Base-by-base conservation (phyloP, 2,113 vertebrate genomes). In the Caranx ignobilis region DNA sequence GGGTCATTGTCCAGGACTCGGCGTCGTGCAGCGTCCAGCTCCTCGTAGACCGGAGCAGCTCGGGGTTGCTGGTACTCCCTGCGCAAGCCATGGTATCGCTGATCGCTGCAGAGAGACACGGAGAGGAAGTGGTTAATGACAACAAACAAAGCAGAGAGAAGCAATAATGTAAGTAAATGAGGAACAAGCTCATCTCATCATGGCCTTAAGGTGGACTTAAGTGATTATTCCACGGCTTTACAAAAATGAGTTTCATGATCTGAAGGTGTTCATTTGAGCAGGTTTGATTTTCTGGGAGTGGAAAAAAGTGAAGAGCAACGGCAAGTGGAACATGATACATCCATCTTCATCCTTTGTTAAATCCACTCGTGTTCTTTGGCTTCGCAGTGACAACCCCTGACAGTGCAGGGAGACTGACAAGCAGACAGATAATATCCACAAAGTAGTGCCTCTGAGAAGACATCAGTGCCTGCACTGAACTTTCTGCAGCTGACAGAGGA, bases 1-100 rank as follows among this genome's bases (percentile, higher is more conserved):
- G 92, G 94, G 81, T 95, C 91, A 11, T 87, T 43, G 2, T 95
- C 94, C 70, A 90, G 91, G 41, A 75, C 70, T 41, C 92, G 3
- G 71, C 85, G 86, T 0, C 89, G 77, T 0, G 87, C 87, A 0
- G 78, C 26, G 2, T 92, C 93, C 0, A 94, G 87, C 26, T 94
- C 93, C 2, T 93, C 89, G 5, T 95, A 95, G 41, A 79, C 73
- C 0, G 94, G 94, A 11, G 87, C 89, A 0, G 89, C 90, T 52
- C 91, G 86, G 60, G 82, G 10, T 34, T 79, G 86, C 64, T 83
- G 93, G 73, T 91, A 63, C 62, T 94, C 92, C 79, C 83, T 71
- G 0, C 87, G 91, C 73, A 82, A 39, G 37, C 78, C 90, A 83
- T 87, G 93, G 66, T 81, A 50, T 59, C 86, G 92, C 1, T 68